Evolutionary conservation across 2,888 invertebrate species (phyloP).

Genomic region (Ormyrus thymus): DNA sequence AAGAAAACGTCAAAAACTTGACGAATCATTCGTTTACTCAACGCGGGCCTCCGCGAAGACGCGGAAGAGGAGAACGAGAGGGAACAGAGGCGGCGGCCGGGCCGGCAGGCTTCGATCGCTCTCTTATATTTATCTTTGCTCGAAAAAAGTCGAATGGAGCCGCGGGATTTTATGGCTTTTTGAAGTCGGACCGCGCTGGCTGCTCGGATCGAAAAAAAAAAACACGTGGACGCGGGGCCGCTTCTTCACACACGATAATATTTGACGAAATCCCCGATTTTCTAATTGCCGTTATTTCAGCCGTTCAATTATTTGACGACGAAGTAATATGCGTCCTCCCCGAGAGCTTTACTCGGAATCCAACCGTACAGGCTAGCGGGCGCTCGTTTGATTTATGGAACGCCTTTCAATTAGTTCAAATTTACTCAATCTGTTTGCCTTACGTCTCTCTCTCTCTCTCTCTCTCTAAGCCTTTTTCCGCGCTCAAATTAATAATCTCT

Average conservation of each 20-base stretch:
- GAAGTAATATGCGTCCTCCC: slow-evolving; percentile 19
- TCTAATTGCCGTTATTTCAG: slow-evolving; percentile 54
- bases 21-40: slow-evolving; percentile 58
- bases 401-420: too few relatives aligned
- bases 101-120: slow-evolving; percentile 25
- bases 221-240: neutral
- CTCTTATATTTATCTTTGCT: slow-evolving; percentile 55
- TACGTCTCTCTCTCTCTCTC: too few relatives aligned
- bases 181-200: slow-evolving; percentile 41
- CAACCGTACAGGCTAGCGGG: neutral
- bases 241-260: slow-evolving; percentile 41
- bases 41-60: slow-evolving; percentile 32
- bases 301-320: slow-evolving; percentile 53
- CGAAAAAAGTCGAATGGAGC: slow-evolving; percentile 49
- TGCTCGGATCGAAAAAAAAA: slow-evolving; percentile 19
- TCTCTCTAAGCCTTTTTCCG: too few relatives aligned
- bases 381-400: too few relatives aligned
- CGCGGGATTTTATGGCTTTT: slow-evolving; percentile 49
- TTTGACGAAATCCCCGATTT: slow-evolving; percentile 49
- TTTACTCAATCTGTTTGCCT: too few relatives aligned
- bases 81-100: slow-evolving; percentile 1
- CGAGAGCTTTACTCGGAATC: slow-evolving; percentile 20
- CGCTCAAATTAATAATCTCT: too few relatives aligned
- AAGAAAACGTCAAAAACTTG: slow-evolving; percentile 57
- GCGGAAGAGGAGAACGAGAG: neutral